These are phyloP conservation scores for Xenopus laevis DNA, from an alignment of 2,113 vertebrate genomes.

Conservation along the genomic window DNA sequence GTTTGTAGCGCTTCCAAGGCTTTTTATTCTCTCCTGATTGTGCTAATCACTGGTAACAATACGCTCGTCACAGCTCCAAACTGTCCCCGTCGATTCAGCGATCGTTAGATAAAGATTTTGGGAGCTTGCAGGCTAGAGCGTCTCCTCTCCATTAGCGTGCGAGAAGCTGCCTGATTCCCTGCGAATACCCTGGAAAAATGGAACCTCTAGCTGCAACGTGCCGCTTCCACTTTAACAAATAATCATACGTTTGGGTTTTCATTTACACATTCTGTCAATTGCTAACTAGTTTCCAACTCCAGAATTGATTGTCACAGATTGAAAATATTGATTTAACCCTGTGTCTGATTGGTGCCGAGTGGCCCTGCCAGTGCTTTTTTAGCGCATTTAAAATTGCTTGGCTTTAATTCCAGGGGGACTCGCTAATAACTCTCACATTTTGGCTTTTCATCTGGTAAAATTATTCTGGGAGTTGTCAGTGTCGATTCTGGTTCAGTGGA, in stretches of 20 bases:
- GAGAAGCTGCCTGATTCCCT: too few species aligned
- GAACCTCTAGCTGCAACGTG: constrained; percentile 54
- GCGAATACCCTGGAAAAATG: too few species aligned
- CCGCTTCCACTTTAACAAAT: constrained; percentile 75
- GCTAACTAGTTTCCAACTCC: constrained; percentile 87
- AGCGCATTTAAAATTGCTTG: constrained; percentile 85
- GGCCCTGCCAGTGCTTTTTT: constrained; percentile 83
- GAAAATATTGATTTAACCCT: constrained; percentile 99
- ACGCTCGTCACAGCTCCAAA: constrained; percentile 67
- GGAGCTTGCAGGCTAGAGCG: constrained; percentile 69
- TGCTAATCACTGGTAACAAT: constrained; percentile 71
- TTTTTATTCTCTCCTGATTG: constrained; percentile 41
- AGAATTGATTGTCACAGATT: constrained; percentile 96
- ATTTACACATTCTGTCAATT: constrained; percentile 87
- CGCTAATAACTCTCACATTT: constrained; percentile 86
- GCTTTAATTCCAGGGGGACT: constrained; percentile 85
- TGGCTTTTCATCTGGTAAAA: constrained; percentile 86
- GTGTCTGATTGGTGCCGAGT: constrained; percentile 83
- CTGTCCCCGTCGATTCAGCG: constrained; percentile 69
- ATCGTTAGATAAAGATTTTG: constrained; percentile 71
- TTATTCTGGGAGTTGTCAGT: constrained; percentile 87
- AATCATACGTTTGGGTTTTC: constrained; percentile 91
- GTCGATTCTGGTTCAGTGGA: constrained; percentile 85
- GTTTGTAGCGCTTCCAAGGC: neutral
- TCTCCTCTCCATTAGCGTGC: constrained; percentile 72